Base-by-base conservation (phyloP, 1,140 invertebrate species). In the Periplaneta americana region DNA sequence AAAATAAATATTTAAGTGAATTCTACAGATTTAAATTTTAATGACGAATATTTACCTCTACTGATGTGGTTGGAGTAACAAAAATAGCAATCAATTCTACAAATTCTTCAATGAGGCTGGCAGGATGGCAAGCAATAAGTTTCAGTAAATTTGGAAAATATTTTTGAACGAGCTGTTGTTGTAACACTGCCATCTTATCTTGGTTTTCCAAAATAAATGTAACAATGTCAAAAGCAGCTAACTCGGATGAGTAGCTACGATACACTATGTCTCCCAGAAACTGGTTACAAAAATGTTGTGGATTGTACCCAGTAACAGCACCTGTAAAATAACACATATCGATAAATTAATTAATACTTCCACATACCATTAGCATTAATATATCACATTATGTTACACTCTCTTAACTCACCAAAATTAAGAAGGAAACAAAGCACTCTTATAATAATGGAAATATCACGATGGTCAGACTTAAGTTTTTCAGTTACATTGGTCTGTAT, bases 141-240 rank as follows among this genome's bases (percentile, higher is more conserved):
- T 84, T 84, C 39, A 84, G 35, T 13, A 84, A 31, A 39, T 83
- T 84, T 28, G 82, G 82, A 76, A 75, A 81, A 74, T 79, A 84
- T 57, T 75, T 81, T 31, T 77, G 79, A 17, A 81, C n/a, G 11
- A 81, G 37, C 28, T 22, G 31, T 35, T 33, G 34, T 57, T 81
- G 80, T 15, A 75, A 32, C 17, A 11, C 36, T 66, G 75, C 31
- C 57, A 83, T 32, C 28, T 76, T 74, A 5, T 11, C 33, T 13
- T 37, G 28, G 31, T 83, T 74, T 35, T 79, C 78, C n/a, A 80
- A n/a, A 33, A 83, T 17, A 66, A 83, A 79, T 33, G 31, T 28
- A n/a, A 39, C 39, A 18, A 81, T 78, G 34, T 83, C 82, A 66
- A 78, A 81, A 10, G 82, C 82, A 10, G 82, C 80, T 28, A 83